Base-by-base conservation (phyloP, 2,797 vertebrate genomes). In the Acanthiza pusilla region DNA sequence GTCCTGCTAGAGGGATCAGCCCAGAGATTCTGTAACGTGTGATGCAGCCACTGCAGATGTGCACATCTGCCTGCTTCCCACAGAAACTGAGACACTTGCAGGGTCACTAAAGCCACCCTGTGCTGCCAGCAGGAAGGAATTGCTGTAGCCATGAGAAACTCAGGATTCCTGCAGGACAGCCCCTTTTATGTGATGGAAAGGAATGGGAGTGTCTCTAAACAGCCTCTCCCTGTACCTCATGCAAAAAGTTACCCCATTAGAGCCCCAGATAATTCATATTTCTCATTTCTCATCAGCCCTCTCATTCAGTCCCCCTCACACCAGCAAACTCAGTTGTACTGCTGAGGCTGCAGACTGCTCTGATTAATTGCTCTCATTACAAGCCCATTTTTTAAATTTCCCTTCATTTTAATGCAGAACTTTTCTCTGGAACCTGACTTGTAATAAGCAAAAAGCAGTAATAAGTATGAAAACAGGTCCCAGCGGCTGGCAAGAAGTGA, bases 281-380 rank as follows among this genome's bases (percentile, higher is more conserved):
- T 51, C 87, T 85, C 57, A 38, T 92, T 94, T 65, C 62, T 93
- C 63, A 84, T 75, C 96, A 85, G 50, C 54, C 54, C 27, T 90
- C 55, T 61, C 45, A 4, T 27, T 63, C 63, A 10, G 53, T 70
- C 30, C 63, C 72, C 2, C 43, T 88, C 91, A 62, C 30, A 30
- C 50, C 73, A 77, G 50, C 61, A 82, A 79, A 57, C 27, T 47
- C 70, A 25, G 61, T 73, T 5, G n/a, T 36, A 58, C n/a, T 72
- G 91, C 53, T 2, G 3, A 89, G 63, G n/a, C 51, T 72, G 81
- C 85, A 80, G 89, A 32, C 68, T 68, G 32, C 50, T 93, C 81
- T 95, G 94, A 96, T 94, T 96, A 93, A 96, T 93, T 80, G 79
- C 73, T 94, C 62, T 93, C 92, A 93, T 96, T 93, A 92, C 51